Conservation (phyloP, 2,888 invertebrate species). For the Caenorhabditis zanzibari region DNA sequence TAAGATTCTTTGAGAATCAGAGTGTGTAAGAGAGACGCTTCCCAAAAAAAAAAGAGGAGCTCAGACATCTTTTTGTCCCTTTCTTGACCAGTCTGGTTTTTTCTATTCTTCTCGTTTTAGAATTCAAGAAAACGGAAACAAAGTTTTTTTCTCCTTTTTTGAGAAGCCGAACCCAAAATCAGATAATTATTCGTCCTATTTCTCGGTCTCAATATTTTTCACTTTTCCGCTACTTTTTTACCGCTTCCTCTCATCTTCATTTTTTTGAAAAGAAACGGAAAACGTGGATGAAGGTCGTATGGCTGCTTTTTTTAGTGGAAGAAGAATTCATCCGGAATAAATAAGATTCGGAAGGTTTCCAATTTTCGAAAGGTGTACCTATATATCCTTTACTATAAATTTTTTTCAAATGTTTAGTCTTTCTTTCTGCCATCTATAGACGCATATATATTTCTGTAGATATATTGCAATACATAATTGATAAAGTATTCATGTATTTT, state of each 20-base stretch:
- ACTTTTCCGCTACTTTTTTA: conserved; percentile 9
- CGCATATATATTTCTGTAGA: too few relatives aligned
- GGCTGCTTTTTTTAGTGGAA: conserved; percentile 22
- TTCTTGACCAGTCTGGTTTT: conserved; percentile 54
- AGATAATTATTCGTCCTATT: conserved; percentile 54
- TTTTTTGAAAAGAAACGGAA: conserved; percentile 5
- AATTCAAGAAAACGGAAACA: conserved; percentile 36
- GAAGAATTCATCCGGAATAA: conserved; percentile 39
- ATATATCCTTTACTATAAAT: background rate
- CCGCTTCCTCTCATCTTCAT: conserved; percentile 2
- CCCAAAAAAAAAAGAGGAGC: conserved; percentile 36
- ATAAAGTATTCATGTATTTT: conserved; percentile 38
- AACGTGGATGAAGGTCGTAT: conserved; percentile 38
- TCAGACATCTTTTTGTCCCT: conserved; percentile 46
- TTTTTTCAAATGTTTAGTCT: background rate
- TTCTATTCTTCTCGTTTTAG: conserved; percentile 18
- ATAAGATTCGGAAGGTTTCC: conserved; percentile 27
- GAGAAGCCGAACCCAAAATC: conserved; percentile 35
- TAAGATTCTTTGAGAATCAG: conserved; percentile 33
- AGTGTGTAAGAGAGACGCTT: conserved; percentile 18
- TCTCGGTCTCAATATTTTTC: conserved; percentile 14
- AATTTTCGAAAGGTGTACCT: background rate
- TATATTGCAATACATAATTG: conserved; percentile 1
- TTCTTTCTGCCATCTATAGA: too few relatives aligned
- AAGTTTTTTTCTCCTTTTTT: conserved; percentile 27